Conservation (phyloP, 2,113 vertebrate genomes). For the Callipepla californica region DNA sequence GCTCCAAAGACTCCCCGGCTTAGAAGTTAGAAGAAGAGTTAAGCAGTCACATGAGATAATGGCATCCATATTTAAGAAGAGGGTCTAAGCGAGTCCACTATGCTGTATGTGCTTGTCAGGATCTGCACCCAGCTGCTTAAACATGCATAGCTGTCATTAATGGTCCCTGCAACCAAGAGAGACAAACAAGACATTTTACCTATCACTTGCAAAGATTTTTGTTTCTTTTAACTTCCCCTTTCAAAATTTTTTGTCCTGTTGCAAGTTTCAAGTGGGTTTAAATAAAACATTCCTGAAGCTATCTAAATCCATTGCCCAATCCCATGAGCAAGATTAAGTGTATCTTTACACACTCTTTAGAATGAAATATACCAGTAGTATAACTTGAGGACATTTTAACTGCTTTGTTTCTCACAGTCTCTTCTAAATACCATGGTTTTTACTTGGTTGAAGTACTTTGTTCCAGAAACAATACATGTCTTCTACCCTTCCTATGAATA, state of each 20-base stretch:
- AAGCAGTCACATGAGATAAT: background rate
- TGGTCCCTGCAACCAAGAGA: background rate
- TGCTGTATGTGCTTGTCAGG: background rate
- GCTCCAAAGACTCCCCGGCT: background rate
- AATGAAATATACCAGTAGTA: constrained; percentile 18
- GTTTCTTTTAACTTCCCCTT: background rate
- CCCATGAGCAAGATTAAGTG: background rate
- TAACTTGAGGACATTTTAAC: constrained; percentile 44
- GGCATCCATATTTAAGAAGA: background rate
- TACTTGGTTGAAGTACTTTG: constrained; percentile 7
- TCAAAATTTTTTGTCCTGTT: background rate
- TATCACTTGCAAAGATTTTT: background rate
- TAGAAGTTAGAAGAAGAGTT: background rate
- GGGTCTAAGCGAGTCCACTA: background rate
- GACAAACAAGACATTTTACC: background rate
- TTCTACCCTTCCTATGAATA: constrained; percentile 17
- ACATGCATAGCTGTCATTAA: background rate
- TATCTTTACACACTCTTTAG: constrained; percentile 22
- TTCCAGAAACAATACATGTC: constrained; percentile 15
- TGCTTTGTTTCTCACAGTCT: constrained; percentile 32
- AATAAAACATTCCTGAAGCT: constrained; percentile 8
- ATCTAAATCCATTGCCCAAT: constrained; percentile 6
- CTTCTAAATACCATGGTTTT: background rate
- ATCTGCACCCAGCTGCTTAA: background rate
- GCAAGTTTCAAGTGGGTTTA: constrained; percentile 3